Conservation (phyloP, 2,113 vertebrate species). For the Scolopax mira region DNA sequence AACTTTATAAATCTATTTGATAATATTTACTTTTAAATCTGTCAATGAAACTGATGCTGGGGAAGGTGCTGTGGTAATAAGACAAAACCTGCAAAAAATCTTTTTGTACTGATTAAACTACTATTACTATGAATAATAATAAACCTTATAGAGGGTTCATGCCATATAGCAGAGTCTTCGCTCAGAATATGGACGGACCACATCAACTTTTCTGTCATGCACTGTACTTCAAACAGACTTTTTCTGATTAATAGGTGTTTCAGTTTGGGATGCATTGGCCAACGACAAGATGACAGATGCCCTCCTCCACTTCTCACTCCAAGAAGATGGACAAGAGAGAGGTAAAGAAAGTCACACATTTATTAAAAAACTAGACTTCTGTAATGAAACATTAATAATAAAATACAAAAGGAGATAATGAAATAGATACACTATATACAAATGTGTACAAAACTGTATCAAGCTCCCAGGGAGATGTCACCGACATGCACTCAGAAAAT, state of each 20-base stretch:
- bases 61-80: fast-evolving
- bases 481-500: no score
- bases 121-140: neutral
- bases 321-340: neutral
- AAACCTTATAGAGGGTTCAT: neutral
- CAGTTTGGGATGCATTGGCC: neutral
- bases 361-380: neutral
- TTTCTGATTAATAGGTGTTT: neutral
- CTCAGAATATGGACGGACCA: neutral
- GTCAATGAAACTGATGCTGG: fast-evolving
- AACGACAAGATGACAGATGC: neutral
- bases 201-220: neutral
- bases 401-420: neutral
- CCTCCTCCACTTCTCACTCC: neutral
- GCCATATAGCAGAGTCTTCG: neutral
- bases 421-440: neutral
- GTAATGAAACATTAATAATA: neutral
- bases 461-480: neutral
- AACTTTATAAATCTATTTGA: neutral
- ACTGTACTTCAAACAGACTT: neutral
- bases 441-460: neutral
- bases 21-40: neutral
- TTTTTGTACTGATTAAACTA: neutral
- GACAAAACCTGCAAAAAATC: neutral
- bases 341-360: neutral